These are phyloP conservation scores for Danio rerio DNA, from an alignment of 2,113 vertebrate genomes.

Conservation along the genomic window GRCz12tu NC_133181.1:27735501-27736000, in stretches of 20 bases:
- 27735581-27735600: too few relatives aligned
- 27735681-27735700: not conserved
- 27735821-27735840: not conserved
- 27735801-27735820: not conserved
- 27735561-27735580: too few relatives aligned
- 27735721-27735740: not conserved
- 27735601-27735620: too few relatives aligned
- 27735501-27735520: too few relatives aligned
- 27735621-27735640: too few relatives aligned
- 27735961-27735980: conserved; percentile 3
- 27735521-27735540: too few relatives aligned
- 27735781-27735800: not conserved
- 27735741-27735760: not conserved
- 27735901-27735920: not conserved
- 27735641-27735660: too few relatives aligned
- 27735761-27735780: not conserved
- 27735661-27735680: too few relatives aligned
- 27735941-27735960: not conserved
- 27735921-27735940: not conserved
- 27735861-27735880: not conserved
- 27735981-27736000: not conserved
- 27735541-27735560: too few relatives aligned
- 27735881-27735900: not conserved
- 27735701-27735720: conserved; percentile 2
- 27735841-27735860: not conserved